Evolutionary conservation across 2,113 vertebrate genomes (phyloP).

Genomic region (Sclerurus mexicanus): DNA sequence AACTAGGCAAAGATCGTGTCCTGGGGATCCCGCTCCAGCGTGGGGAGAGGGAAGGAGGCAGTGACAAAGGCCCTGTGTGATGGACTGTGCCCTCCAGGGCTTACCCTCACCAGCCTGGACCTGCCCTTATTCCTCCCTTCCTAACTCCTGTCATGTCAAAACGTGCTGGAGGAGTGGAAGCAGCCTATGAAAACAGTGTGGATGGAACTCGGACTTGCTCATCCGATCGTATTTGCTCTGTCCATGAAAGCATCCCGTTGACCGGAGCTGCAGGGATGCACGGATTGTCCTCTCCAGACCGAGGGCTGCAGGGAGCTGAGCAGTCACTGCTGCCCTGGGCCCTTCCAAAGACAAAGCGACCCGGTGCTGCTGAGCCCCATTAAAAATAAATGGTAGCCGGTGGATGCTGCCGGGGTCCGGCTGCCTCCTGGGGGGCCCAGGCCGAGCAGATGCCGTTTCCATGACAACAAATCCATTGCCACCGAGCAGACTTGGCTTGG

Average conservation of each 20-base stretch:
- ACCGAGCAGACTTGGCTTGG: background rate
- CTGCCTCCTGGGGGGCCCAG: constrained; percentile 25
- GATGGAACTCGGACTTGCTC: background rate
- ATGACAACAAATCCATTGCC: constrained; percentile 46
- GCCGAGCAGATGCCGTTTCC: constrained; percentile 59
- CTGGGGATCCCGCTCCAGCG: background rate
- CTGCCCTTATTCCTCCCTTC: background rate
- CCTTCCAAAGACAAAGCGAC: background rate
- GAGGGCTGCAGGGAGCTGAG: background rate
- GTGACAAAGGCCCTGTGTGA: background rate
- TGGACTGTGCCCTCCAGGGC: background rate
- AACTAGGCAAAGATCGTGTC: background rate
- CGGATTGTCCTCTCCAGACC: background rate
- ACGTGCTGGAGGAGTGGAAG: background rate
- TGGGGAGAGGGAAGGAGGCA: background rate
- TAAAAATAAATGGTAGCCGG: background rate
- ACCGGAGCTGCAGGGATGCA: fast-evolving
- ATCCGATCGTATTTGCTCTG: background rate
- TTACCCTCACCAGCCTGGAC: background rate
- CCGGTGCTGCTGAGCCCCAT: background rate
- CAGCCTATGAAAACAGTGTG: background rate
- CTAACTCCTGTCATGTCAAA: background rate
- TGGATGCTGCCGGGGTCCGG: background rate
- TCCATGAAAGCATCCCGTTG: background rate
- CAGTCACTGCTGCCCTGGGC: background rate